Base-by-base conservation (phyloP, 2,888 invertebrate species). In the Caenorhabditis auriculariae region DNA sequence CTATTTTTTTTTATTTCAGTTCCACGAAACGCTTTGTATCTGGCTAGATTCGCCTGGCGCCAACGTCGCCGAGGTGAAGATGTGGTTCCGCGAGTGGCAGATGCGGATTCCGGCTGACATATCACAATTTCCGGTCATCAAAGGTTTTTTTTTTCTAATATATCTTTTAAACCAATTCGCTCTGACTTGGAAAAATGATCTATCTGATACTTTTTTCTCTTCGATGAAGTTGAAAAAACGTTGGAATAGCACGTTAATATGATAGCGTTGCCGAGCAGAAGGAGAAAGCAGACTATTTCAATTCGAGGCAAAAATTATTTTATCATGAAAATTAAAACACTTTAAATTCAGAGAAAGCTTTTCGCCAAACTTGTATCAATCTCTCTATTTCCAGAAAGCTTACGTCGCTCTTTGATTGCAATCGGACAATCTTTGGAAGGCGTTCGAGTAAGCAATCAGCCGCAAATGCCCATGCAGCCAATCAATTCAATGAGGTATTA, bases 381-480 rank as follows among this genome's bases (percentile, higher is more conserved):
- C n/a, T n/a, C n/a, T n/a, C n/a, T n/a, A 26, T 46, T 75, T 54
- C 75, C 85, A 81, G 91, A 93, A 76, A 88, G 91, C 64, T 89
- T 96, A 79, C 88, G 90, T 41, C 89, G 91, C 76, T 94, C 93
- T 0, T 83, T 96, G 82, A 89, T 94, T 86, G 91, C 95, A 90
- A 91, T 91, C 82, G 86, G 91, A 56, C 90, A 93, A 52, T 88
- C 89, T 1, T 82, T 82, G 41, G 79, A 80, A 45, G 73, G 72
- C 12, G 41, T 46, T 7, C 28, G 43, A 15, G 56, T 75, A 72
- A 28, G 35, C 29, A 49, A 37, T 9, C n/a, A 45, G n/a, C 29
- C 37, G 9, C 61, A 68, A 64, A 46, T 4, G 12, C 49, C 9
- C 12, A 41, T 24, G 19, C 5, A 39, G 19, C 6, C 35, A 32